Conservation (phyloP, 2,888 invertebrate genomes). For the Arrhopalites spinosus region DNA sequence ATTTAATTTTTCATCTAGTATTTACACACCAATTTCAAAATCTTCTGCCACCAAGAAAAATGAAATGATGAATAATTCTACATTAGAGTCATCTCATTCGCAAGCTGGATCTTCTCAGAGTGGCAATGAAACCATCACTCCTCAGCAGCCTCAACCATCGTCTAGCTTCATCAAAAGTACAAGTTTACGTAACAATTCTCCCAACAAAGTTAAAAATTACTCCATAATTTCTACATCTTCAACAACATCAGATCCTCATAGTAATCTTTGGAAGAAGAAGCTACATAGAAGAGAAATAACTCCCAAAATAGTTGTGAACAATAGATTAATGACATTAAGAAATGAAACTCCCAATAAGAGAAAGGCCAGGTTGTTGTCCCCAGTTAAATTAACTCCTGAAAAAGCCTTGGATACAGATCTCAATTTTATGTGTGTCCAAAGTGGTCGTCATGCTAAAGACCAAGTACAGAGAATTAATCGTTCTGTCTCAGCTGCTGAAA, state of each 20-base stretch:
- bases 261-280: neutral
- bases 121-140: too few species aligned
- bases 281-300: neutral
- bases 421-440: conserved; percentile 25
- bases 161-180: neutral
- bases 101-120: neutral
- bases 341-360: conserved; percentile 9
- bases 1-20: conserved; percentile 9
- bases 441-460: neutral
- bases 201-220: neutral
- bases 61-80: neutral
- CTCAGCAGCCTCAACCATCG: neutral
- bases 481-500: neutral
- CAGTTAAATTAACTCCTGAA: conserved; percentile 27
- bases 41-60: neutral
- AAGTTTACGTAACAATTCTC: neutral
- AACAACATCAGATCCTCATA: neutral
- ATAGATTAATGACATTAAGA: neutral
- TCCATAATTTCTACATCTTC: neutral
- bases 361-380: conserved; percentile 30
- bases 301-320: neutral
- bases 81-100: neutral
- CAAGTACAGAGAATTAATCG: neutral
- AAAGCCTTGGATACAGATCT: conserved; percentile 14
- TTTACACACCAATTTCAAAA: conserved; percentile 24